phyloP scores from a whole-genome alignment of 2,113 vertebrate genomes.

The Sula dactylatra region DNA sequence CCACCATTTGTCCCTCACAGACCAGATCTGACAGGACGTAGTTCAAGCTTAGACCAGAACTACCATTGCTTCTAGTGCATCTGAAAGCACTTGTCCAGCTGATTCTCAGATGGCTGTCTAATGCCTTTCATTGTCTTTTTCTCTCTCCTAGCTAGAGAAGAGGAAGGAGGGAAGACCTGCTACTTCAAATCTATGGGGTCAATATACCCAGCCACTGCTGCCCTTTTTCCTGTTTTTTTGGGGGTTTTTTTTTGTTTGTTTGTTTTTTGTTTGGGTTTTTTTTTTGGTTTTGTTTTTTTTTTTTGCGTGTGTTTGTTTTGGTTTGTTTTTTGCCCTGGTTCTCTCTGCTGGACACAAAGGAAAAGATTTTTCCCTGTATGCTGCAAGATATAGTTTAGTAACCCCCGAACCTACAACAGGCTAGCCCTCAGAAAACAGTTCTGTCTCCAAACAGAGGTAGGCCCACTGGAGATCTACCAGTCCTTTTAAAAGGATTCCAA shows the following conservation, averaged over 20 bases:
- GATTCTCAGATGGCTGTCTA: not conserved
- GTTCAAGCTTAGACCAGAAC: not conserved
- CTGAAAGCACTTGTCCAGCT: not conserved
- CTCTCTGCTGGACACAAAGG: not conserved
- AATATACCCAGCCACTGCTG: not conserved
- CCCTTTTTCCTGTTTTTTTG: not conserved
- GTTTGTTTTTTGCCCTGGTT: not conserved
- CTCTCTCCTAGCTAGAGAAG: not conserved
- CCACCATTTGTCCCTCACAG: not conserved
- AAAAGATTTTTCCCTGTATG: not conserved
- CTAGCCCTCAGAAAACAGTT: not conserved
- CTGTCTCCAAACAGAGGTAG: not conserved
- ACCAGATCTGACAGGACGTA: not conserved
- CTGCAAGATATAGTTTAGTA: not conserved
- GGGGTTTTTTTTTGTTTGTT: not conserved
- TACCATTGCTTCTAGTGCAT: not conserved
- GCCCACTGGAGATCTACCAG: not conserved
- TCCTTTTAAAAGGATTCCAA: not conserved
- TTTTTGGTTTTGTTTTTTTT: no score
- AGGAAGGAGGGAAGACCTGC: not conserved
- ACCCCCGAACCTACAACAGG: not conserved
- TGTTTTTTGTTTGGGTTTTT: not conserved
- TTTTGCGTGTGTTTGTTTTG: not conserved
- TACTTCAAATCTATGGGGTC: not conserved
- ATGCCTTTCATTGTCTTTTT: not conserved